Conservation (phyloP, 1,140 invertebrate genomes). For the Plectrocnemia conspersa region DNA sequence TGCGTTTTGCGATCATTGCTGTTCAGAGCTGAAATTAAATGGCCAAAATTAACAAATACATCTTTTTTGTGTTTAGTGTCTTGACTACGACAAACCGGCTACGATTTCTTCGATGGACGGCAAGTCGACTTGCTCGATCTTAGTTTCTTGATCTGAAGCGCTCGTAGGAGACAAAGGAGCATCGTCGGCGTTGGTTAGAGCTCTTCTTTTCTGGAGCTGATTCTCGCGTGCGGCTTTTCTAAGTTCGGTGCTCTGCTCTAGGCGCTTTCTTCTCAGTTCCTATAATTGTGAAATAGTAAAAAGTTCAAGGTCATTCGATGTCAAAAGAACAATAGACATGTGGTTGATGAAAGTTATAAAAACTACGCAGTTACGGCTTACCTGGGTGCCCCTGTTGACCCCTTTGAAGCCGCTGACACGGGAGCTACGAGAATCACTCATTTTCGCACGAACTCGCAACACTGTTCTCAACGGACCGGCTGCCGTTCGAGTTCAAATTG, state of each 20-base stretch:
- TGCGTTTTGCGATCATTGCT: slow-evolving; percentile 58
- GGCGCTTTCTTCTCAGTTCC: slow-evolving; percentile 83
- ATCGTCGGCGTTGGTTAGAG: slow-evolving; percentile 63
- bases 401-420: slow-evolving; percentile 13
- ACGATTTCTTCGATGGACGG: slow-evolving; percentile 58
- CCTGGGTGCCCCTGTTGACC: not conserved
- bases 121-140: slow-evolving; percentile 32
- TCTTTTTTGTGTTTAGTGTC: too few species aligned
- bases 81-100: slow-evolving; percentile 44
- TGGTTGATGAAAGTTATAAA: too few species aligned
- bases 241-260: slow-evolving; percentile 83
- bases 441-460: not conserved
- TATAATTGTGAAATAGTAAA: slow-evolving; percentile 38
- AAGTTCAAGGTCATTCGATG: not conserved
- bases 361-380: too few species aligned
- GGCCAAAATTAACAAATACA: not conserved
- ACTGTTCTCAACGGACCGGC: too few species aligned
- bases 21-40: slow-evolving; percentile 45
- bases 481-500: not conserved
- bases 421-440: slow-evolving; percentile 1
- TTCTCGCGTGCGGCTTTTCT: slow-evolving; percentile 93
- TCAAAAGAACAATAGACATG: too few species aligned
- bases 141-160: slow-evolving; percentile 39
- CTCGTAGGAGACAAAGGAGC: slow-evolving; percentile 54
- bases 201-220: slow-evolving; percentile 89